Conservation (phyloP, 2,888 invertebrate species). For the Hypomecis atomaria region DNA sequence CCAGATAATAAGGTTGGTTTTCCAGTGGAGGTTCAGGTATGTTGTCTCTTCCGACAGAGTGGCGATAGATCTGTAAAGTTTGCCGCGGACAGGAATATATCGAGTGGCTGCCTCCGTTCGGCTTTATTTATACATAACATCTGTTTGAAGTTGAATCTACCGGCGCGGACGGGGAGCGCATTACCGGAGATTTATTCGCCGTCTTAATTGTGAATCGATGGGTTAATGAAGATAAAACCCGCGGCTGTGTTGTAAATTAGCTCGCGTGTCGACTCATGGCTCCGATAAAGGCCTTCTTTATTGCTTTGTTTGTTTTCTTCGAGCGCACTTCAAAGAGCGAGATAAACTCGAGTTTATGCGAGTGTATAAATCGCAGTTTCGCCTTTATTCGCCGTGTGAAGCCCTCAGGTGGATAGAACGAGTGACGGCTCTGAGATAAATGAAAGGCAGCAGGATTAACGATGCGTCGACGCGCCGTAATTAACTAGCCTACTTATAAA, state of each 20-base stretch:
- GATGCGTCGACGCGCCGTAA: slow-evolving; percentile 72
- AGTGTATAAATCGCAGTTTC: slow-evolving; percentile 72
- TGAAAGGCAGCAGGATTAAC: slow-evolving; percentile 70
- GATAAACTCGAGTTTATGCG: slow-evolving; percentile 82
- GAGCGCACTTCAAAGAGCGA: slow-evolving; percentile 82
- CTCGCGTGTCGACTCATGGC: slow-evolving; percentile 84
- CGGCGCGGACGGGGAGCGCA: slow-evolving; percentile 82
- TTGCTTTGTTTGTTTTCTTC: slow-evolving; percentile 84
- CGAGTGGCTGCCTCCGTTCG: slow-evolving; percentile 84
- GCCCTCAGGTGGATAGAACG: slow-evolving; percentile 51
- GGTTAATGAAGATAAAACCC: slow-evolving; percentile 85
- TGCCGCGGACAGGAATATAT: slow-evolving; percentile 84
- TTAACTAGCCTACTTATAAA: slow-evolving; percentile 80
- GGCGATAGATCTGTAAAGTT: slow-evolving; percentile 83
- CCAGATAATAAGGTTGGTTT: slow-evolving; percentile 61
- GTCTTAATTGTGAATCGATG: slow-evolving; percentile 85
- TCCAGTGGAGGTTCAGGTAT: slow-evolving; percentile 52
- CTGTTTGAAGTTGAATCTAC: slow-evolving; percentile 84
- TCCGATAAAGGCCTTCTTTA: slow-evolving; percentile 84
- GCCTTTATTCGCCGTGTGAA: slow-evolving; percentile 50
- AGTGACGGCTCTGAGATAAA: slow-evolving; percentile 65
- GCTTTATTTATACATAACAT: slow-evolving; percentile 85
- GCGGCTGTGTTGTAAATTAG: slow-evolving; percentile 84
- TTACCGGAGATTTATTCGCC: slow-evolving; percentile 84
- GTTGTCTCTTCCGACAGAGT: slow-evolving; percentile 66